A percentile compares a stretch with the other conserved stretches of the same genome.
Conservation (phyloP, 2,113 vertebrate genomes). For the Stercorarius parasiticus region DNA sequence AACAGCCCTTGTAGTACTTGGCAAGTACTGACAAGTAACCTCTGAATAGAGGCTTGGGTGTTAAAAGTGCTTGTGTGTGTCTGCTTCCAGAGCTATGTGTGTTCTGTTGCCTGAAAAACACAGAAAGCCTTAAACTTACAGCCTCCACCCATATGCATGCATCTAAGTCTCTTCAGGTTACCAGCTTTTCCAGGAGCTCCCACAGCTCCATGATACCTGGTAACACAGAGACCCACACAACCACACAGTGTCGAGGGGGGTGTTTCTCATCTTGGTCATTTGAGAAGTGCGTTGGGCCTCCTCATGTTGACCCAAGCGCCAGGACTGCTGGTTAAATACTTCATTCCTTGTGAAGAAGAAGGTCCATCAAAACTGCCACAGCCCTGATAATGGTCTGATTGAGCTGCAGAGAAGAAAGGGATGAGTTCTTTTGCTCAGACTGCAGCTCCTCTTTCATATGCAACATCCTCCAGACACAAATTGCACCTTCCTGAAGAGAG, state of each 20-base stretch:
- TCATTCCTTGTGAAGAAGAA: not conserved
- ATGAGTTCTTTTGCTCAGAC: not conserved
- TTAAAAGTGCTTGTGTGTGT: not conserved
- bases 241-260: not conserved
- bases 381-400: not conserved
- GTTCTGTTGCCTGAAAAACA: not conserved
- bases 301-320: not conserved
- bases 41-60: not conserved
- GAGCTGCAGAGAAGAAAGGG: not conserved
- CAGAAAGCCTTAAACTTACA: not conserved
- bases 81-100: not conserved
- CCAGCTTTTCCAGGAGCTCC: not conserved
- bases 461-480: not conserved
- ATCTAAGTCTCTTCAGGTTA: not conserved
- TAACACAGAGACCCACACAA: not conserved
- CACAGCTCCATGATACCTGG: not conserved
- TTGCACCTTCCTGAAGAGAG: not conserved
- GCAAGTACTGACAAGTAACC: not conserved
- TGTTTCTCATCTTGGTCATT: not conserved
- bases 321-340: not conserved
- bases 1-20: not conserved
- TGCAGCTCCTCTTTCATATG: not conserved
- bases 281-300: not conserved
- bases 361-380: not conserved
- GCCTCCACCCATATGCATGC: not conserved